Base-by-base conservation (phyloP, 2,888 invertebrate species). In the Caenorhabditis sp. region DNA sequence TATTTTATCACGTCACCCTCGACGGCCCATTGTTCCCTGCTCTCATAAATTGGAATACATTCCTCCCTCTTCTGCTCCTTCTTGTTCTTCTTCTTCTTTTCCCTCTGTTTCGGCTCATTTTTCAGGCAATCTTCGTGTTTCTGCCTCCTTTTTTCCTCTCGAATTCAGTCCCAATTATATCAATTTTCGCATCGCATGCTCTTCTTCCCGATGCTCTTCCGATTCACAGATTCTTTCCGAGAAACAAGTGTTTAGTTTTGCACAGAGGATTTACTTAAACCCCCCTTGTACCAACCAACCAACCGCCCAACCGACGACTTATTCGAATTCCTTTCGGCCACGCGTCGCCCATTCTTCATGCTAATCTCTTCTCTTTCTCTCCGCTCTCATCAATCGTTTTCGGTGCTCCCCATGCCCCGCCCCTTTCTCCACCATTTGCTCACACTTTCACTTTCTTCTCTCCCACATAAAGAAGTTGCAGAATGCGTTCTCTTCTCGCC, bases 401-500 rank as follows among this genome's bases (percentile, higher is more conserved):
- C 37, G 32, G 15, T 24, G 37, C 58, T 41, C 48, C n/a, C n/a
- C 66, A 45, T 8, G 37, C 43, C 46, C 61, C 55, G 62, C 50
- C 24, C 43, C 24, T 15, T 48, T 46, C 46, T 55, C 32, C 7
- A 24, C 11, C 39, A 9, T 46, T 15, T n/a, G 9, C 39, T 43
- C 46, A 20, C 66, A 50, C 58, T 17, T 43, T 58, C 20, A 13
- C 32, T 39, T 39, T 39, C 46, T 48, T 27, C 22, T 17, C 37
- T 22, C 17, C 24, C 32, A 58, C 27, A 17, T 22, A 41, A 53
- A 53, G 35, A 45, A 37, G 20, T 48, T 48, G 26, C 53, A 61
- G 39, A 39, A 74, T 70, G 62, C 75, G 62, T 46, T 75, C 52
- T 37, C 52, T 70, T 20, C 53, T 65, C 30, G 59, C 41, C 20